Evolutionary conservation across 2,113 vertebrate genomes (phyloP).

Genomic region (Labrus mixtus): DNA sequence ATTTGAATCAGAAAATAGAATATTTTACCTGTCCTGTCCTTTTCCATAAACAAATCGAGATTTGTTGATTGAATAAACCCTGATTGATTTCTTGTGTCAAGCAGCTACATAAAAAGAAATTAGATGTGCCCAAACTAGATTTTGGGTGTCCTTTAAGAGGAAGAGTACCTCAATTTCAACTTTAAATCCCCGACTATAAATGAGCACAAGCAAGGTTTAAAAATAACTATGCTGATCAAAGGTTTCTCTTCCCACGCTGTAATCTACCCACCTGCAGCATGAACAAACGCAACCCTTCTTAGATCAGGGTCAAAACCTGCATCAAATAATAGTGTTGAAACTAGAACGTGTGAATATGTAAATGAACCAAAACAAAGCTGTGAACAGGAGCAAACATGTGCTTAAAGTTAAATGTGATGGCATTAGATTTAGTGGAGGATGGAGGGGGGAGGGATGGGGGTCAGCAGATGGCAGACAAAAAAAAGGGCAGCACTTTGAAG

Average conservation of each 20-base stretch:
- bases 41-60: neutral
- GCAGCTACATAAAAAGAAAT: neutral
- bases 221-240: constrained; percentile 6
- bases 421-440: neutral
- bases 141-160: neutral
- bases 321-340: neutral
- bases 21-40: neutral
- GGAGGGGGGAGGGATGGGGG: neutral
- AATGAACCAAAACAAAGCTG: constrained; percentile 19
- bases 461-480: constrained; percentile 72
- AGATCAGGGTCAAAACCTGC: neutral
- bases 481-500: constrained; percentile 57
- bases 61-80: neutral
- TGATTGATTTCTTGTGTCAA: neutral
- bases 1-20: neutral
- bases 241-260: neutral
- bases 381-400: constrained; percentile 19
- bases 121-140: neutral
- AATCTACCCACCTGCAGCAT: neutral
- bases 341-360: neutral
- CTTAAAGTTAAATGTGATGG: constrained; percentile 10
- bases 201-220: neutral
- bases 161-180: neutral
- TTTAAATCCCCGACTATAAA: neutral
- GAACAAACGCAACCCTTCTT: neutral